These are phyloP conservation scores for Gisinianus flammeolus DNA, from an alignment of 2,888 invertebrate species.

Conservation along the genomic window DNA sequence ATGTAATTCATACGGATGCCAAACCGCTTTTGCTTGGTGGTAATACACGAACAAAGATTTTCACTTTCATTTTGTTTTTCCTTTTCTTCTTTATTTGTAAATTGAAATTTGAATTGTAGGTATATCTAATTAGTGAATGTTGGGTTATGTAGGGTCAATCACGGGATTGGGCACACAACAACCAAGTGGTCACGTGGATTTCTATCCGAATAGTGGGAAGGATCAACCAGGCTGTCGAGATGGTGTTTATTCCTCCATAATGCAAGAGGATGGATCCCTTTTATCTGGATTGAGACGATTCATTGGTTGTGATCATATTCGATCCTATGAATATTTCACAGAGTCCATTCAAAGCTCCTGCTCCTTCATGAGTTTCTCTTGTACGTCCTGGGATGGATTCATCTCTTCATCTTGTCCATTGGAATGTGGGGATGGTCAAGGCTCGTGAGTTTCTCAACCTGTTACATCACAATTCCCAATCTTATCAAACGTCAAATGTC, in stretches of 20 bases:
- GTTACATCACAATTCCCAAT: neutral
- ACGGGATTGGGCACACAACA: constrained; percentile 79
- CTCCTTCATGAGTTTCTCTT: constrained; percentile 78
- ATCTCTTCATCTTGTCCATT: constrained; percentile 60
- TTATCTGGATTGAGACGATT: constrained; percentile 72
- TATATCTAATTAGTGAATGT: no score
- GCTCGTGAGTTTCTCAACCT: no score
- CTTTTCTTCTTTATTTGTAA: no score
- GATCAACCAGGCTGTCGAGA: constrained; percentile 75
- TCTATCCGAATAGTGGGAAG: constrained; percentile 84
- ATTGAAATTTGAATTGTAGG: constrained; percentile 41
- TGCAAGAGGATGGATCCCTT: constrained; percentile 69
- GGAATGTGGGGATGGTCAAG: neutral
- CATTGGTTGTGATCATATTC: constrained; percentile 85
- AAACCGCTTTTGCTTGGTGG: constrained; percentile 60
- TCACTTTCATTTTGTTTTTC: no score
- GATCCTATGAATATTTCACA: constrained; percentile 81
- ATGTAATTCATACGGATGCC: constrained; percentile 61
- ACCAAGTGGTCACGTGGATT: constrained; percentile 86
- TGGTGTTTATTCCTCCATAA: constrained; percentile 70
- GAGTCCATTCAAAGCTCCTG: constrained; percentile 82
- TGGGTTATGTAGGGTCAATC: constrained; percentile 46
- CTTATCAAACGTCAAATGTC: no score
- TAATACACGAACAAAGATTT: no score
- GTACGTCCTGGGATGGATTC: constrained; percentile 74